A percentile compares a stretch with the other conserved stretches of the same genome.
Evolutionary conservation across 2,113 vertebrate species (phyloP).

Genomic region (Crotophaga sulcirostris): DNA sequence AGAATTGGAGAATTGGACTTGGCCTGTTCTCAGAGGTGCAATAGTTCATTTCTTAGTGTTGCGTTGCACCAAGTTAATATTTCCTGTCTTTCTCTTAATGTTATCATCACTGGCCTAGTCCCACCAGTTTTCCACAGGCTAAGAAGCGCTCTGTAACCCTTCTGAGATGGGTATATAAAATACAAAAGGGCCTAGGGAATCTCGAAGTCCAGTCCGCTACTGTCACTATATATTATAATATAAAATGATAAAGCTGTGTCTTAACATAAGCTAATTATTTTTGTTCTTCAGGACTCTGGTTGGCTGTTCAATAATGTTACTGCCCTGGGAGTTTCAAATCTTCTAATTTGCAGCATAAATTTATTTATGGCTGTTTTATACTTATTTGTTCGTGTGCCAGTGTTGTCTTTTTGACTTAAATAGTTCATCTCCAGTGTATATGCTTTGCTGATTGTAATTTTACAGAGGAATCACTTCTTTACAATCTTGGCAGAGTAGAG

Average conservation of each 20-base stretch:
- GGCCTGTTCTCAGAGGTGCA: not conserved
- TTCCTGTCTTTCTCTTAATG: not conserved
- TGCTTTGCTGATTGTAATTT: slow-evolving; percentile 2
- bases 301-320: slow-evolving; percentile 53
- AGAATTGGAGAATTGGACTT: not conserved
- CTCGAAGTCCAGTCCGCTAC: not conserved
- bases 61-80: not conserved
- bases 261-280: slow-evolving; percentile 65
- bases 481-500: not conserved
- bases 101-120: not conserved
- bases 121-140: not conserved
- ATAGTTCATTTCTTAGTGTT: not conserved
- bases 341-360: slow-evolving; percentile 52
- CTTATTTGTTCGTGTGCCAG: slow-evolving; percentile 39
- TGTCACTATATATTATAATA: slow-evolving; percentile 53
- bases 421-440: slow-evolving; percentile 31
- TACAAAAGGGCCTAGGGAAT: not conserved
- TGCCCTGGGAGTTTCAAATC: slow-evolving; percentile 59
- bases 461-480: not conserved
- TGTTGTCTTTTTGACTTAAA: slow-evolving; percentile 56
- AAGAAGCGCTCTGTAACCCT: not conserved
- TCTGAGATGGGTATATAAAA: slow-evolving; percentile 3
- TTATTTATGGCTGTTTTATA: slow-evolving; percentile 48
- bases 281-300: slow-evolving; percentile 61
- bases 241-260: slow-evolving; percentile 56